Evolutionary conservation across 1,140 invertebrate species (phyloP), one percentile per base, ranked within the genome.

Genomic region (Trichonephila clavata): DNA sequence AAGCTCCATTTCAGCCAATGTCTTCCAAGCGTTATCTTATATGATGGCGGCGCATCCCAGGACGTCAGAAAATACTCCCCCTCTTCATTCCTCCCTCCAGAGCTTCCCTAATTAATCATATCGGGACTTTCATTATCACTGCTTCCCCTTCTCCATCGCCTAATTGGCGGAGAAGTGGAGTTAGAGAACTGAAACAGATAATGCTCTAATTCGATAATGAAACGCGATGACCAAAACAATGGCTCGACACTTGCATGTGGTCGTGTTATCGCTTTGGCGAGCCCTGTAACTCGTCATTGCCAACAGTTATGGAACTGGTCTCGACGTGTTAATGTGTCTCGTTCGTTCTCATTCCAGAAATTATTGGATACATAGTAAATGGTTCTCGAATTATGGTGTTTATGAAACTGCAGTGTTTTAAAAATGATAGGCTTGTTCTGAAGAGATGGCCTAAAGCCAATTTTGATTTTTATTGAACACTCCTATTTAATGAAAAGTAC

Each of bases 191-290:
- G 77, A 61, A 92, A 84, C 90, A 92, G 90, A 92, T 92, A 92
- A 39, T 43, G 68, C 43, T 20, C 68, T 90, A 90, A 90, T 90
- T 63, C 61, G 90, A 92, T 92, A 92, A 92, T 92, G 80, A 84
- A 92, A 68, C 57, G 81, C 90, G 90, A 92, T 92, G 90, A 92
- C 90, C 90, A 92, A 92, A 92, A 92, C 90, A 92, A 84, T 84
- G 39, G 24, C 89, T 81, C 57, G 77, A 90, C 89, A 81, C 68
- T 57, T 60, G 83, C 39, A 59, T 84, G 83, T 50, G 83, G 83
- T 84, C 57, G 57, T 87, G 86, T 87, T 87, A 32, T 24, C 59
- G 21, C 59, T 50, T 84, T 59, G 81, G 71, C 43, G 57, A 84
- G 21, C n/a, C 43, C 81, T 59, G 81, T 24, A 59, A 84, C 21